phyloP scores from a whole-genome alignment of 2,113 vertebrate species.

The Lagenorhynchus albirostris region DNA sequence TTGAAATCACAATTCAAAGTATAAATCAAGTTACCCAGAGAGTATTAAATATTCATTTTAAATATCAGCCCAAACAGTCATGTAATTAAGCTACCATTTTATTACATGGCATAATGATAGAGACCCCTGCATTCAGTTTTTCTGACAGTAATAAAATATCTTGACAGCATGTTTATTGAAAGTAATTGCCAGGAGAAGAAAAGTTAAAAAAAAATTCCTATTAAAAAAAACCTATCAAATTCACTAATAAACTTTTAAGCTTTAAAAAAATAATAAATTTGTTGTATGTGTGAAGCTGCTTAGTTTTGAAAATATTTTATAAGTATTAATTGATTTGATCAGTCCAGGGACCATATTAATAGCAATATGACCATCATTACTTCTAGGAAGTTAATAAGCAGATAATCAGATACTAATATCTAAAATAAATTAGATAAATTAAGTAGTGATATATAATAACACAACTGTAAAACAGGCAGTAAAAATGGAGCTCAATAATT shows the following conservation, averaged over 20 bases:
- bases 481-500: background rate
- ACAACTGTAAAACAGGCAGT: background rate
- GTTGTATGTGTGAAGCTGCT: background rate
- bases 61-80: conserved; percentile 33
- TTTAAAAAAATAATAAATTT: background rate
- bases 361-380: background rate
- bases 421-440: background rate
- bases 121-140: background rate
- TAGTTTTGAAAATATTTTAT: background rate
- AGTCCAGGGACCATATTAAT: background rate
- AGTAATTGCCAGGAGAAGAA: conserved; percentile 19
- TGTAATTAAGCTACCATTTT: conserved; percentile 52
- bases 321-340: background rate
- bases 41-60: conserved; percentile 59
- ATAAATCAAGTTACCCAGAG: conserved; percentile 33
- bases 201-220: background rate
- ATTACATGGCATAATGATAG: background rate
- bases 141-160: conserved; percentile 30
- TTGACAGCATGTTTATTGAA: conserved; percentile 37
- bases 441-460: background rate
- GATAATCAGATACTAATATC: background rate
- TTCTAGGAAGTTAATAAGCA: background rate
- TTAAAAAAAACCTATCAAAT: background rate
- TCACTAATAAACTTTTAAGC: background rate
- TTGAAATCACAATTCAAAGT: conserved; percentile 62